Evolutionary conservation across 2,797 vertebrate species (phyloP).

Genomic region (Myotis vivesi): DNA sequence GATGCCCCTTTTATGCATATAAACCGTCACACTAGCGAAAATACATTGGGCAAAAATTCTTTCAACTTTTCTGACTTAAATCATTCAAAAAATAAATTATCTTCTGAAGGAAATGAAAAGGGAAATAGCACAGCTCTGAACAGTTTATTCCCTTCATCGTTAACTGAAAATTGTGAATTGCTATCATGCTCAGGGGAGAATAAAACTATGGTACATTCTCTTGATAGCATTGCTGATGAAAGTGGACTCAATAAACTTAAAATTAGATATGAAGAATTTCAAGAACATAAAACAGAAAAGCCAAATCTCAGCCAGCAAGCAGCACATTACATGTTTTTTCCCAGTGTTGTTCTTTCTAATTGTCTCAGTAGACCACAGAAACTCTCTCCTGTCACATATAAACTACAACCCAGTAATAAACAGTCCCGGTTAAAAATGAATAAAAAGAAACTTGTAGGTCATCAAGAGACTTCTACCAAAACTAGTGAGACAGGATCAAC

Average conservation of each 20-base stretch:
- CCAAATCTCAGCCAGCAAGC: slow-evolving; percentile 95
- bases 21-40: slow-evolving; percentile 84
- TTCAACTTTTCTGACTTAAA: slow-evolving; percentile 84
- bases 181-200: slow-evolving; percentile 83
- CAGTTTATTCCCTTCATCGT: slow-evolving; percentile 82
- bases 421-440: slow-evolving; percentile 90
- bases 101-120: slow-evolving; percentile 85
- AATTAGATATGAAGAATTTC: slow-evolving; percentile 98
- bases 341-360: slow-evolving; percentile 98
- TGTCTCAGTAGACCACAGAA: slow-evolving; percentile 94
- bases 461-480: slow-evolving; percentile 78
- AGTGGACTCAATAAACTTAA: slow-evolving; percentile 95
- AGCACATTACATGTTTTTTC: slow-evolving; percentile 99
- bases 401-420: slow-evolving; percentile 88
- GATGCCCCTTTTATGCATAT: slow-evolving; percentile 85
- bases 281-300: slow-evolving; percentile 95
- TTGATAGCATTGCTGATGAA: slow-evolving; percentile 88
- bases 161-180: slow-evolving; percentile 85
- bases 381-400: slow-evolving; percentile 86
- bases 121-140: slow-evolving; percentile 79
- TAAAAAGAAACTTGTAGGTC: slow-evolving; percentile 88
- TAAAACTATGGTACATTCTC: slow-evolving; percentile 82
- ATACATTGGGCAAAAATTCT: slow-evolving; percentile 83
- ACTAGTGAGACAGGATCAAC: slow-evolving; percentile 74
- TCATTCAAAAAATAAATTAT: slow-evolving; percentile 84